Conservation (phyloP, 37 sponge, comb jelly and placozoan species). For the Chondrosia reniformis region DNA sequence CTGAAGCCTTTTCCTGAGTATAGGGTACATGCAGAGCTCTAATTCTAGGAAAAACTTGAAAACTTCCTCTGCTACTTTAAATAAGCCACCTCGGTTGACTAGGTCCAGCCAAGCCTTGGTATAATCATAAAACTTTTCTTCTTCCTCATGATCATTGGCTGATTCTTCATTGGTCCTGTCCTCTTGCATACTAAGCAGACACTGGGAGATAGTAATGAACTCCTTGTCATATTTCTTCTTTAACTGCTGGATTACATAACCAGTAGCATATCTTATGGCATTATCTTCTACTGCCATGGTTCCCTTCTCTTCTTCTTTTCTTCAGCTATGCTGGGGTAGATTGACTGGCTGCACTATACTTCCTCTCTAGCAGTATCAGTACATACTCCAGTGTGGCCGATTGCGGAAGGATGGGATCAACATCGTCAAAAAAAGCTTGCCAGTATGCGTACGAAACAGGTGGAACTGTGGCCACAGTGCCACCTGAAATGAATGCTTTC, state of each 20-base stretch:
- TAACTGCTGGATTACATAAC: background rate
- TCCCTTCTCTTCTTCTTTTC: background rate
- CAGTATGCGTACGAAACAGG: background rate
- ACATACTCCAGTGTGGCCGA: background rate
- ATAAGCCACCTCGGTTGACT: background rate
- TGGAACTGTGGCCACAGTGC: conserved; percentile 4
- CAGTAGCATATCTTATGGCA: conserved; percentile 12
- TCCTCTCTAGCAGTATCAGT: background rate
- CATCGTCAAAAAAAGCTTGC: background rate
- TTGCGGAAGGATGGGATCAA: background rate
- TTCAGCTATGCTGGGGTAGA: background rate
- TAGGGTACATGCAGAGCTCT: background rate
- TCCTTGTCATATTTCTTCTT: background rate
- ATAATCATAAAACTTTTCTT: background rate
- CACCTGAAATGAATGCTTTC: background rate
- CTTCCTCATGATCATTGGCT: too few relatives aligned
- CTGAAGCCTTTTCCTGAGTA: background rate
- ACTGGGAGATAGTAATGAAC: background rate
- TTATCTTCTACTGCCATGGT: background rate
- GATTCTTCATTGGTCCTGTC: background rate
- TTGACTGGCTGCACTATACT: background rate
- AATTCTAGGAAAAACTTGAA: background rate
- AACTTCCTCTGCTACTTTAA: background rate
- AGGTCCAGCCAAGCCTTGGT: background rate
- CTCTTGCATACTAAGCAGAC: background rate